Evolutionary conservation across 2,888 invertebrate genomes (phyloP).

Genomic region (Willowsia nigromaculata): DNA sequence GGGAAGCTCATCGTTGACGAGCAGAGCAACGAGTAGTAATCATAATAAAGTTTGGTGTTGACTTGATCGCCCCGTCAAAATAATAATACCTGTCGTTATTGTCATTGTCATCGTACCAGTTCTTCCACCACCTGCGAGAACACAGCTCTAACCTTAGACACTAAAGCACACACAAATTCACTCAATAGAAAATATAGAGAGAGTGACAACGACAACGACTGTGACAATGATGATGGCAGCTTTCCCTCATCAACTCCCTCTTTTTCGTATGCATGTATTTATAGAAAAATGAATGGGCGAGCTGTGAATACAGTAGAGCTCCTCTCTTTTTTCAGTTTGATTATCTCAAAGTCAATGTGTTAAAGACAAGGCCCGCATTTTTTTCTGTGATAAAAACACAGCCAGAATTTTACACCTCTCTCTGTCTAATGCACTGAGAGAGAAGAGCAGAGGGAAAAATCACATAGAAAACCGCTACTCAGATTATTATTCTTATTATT

Average conservation of each 20-base stretch:
- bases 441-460: not conserved
- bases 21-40: no score
- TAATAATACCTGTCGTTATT: slow-evolving; percentile 16
- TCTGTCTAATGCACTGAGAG: not conserved
- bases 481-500: not conserved
- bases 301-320: not conserved
- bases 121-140: not conserved
- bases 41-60: not conserved
- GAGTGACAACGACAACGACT: slow-evolving; percentile 26
- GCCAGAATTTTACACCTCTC: not conserved
- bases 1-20: not conserved
- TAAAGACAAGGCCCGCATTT: not conserved
- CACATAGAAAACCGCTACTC: not conserved
- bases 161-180: slow-evolving; percentile 22
- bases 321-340: not conserved
- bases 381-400: not conserved
- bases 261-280: not conserved
- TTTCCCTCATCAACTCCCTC: slow-evolving; percentile 1
- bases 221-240: not conserved
- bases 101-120: slow-evolving; percentile 21
- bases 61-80: slow-evolving; percentile 17
- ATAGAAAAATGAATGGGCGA: not conserved
- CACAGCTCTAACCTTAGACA: slow-evolving; percentile 12
- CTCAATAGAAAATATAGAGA: slow-evolving; percentile 28
- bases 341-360: not conserved